Percentiles rank a stretch among this genome's conserved stretches.
phyloP scores from a whole-genome alignment of 1,140 invertebrate genomes.

The Saxidomus purpurata region DNA sequence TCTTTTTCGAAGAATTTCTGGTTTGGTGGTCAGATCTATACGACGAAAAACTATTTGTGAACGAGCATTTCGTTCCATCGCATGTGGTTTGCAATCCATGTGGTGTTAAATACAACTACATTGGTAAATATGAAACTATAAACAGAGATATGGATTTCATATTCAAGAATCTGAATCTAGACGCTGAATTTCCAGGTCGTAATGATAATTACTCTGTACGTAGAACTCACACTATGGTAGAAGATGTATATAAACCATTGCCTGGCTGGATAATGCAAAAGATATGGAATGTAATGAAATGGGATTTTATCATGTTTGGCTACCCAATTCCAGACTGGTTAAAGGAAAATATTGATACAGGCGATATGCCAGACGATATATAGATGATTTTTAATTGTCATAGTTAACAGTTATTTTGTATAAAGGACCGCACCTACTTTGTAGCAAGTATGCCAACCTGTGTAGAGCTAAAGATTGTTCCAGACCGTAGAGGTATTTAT shows the following conservation, averaged over 20 bases:
- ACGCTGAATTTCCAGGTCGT: constrained; percentile 26
- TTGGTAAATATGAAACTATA: constrained; percentile 44
- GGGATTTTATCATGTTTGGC: constrained; percentile 41
- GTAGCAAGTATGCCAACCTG: no score
- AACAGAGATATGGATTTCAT: constrained; percentile 27
- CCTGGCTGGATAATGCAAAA: not conserved
- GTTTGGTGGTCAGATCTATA: constrained; percentile 15
- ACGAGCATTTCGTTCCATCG: constrained; percentile 42
- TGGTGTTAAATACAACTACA: constrained; percentile 35
- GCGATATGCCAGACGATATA: not conserved
- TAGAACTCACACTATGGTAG: not conserved
- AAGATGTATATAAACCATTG: not conserved
- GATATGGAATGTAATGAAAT: constrained; percentile 26
- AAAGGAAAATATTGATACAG: not conserved
- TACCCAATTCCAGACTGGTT: constrained; percentile 39
- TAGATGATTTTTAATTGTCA: not conserved
- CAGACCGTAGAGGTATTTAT: no score
- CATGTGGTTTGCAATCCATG: constrained; percentile 30
- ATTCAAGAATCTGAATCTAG: constrained; percentile 10
- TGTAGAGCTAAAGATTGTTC: no score
- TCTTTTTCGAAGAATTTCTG: constrained; percentile 39
- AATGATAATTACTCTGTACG: constrained; percentile 12
- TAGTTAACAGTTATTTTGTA: no score
- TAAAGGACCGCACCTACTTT: no score
- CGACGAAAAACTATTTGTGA: not conserved